Evolutionary conservation across 2,113 vertebrate species (phyloP), one percentile per base, ranked within the genome.

Genomic region (Paedocypris sp.): DNA sequence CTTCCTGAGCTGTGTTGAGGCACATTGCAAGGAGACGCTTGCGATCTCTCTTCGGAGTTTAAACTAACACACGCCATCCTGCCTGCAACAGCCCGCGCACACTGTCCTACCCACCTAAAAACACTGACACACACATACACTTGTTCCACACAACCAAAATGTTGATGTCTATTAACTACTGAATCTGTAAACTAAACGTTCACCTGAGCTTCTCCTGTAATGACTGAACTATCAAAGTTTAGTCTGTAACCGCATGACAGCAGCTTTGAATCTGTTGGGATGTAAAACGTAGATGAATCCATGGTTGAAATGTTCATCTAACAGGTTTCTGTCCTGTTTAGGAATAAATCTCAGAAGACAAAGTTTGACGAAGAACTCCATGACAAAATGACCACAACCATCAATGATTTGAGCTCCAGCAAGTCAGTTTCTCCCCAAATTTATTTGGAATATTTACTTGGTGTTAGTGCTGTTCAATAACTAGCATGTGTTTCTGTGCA

Each of bases 331-430:
- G 52, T 65, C 9, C 72, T 72, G 52, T 61, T 31, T 81, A 97
- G 95, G 76, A 93, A 85, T 51, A 82, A 88, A 2, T 91, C 92
- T 67, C 93, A 93, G 76, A 96, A 89, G 78, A 90, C 86, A 51
- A 90, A 88, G 72, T 87, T 89, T 23, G 92, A 98, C 45, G 93
- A 96, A 36, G 90, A 96, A 67, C 83, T 87, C 10, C 88, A 93
- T 10, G 91, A 97, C 18, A 89, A 97, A 38, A 94, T 97, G 92
- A 88, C 90, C 62, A 90, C 88, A 0, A 91, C 94, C 60, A 97
- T 98, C 0, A 93, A 98, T 47, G 92, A 94, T 47, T 87, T 98
- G 69, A 93, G 84, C 75, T 89, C 87, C 54, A 87, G 83, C 59
- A 92, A 88, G 95, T 98, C 85, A 50, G 86, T 64, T 60, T 31